phyloP scores from a whole-genome alignment of 2,797 vertebrate genomes.

The Sebastes minor region DNA sequence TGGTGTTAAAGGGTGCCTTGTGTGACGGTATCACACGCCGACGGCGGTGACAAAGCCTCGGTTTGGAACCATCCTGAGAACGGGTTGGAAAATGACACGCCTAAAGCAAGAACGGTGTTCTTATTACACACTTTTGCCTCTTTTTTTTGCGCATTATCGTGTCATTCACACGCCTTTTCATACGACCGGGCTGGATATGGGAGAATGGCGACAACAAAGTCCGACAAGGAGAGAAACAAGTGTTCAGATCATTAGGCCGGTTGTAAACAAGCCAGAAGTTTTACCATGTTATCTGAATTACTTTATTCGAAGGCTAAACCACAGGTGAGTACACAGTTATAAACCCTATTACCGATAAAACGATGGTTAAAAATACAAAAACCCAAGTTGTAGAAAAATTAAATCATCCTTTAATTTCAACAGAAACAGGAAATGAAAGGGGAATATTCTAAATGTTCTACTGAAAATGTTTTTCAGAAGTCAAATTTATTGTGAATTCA shows the following conservation, averaged over 20 bases:
- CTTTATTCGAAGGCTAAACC: background rate
- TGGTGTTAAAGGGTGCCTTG: too few relatives aligned
- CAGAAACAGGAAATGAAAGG: background rate
- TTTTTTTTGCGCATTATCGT: too few relatives aligned
- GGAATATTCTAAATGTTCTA: background rate
- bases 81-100: fast-evolving
- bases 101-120: too few relatives aligned
- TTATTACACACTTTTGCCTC: too few relatives aligned
- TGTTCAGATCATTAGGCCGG: background rate
- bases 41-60: too few relatives aligned
- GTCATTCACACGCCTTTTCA: fast-evolving
- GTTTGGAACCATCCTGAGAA: too few relatives aligned
- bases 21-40: fast-evolving
- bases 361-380: background rate
- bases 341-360: background rate
- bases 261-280: background rate
- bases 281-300: background rate
- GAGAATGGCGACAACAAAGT: background rate
- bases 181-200: background rate
- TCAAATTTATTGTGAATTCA: background rate
- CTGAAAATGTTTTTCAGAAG: background rate
- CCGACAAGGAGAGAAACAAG: background rate
- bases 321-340: background rate
- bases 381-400: background rate
- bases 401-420: background rate